Conservation (phyloP, 2,888 invertebrate genomes). For the Coecobrya sp. region DNA sequence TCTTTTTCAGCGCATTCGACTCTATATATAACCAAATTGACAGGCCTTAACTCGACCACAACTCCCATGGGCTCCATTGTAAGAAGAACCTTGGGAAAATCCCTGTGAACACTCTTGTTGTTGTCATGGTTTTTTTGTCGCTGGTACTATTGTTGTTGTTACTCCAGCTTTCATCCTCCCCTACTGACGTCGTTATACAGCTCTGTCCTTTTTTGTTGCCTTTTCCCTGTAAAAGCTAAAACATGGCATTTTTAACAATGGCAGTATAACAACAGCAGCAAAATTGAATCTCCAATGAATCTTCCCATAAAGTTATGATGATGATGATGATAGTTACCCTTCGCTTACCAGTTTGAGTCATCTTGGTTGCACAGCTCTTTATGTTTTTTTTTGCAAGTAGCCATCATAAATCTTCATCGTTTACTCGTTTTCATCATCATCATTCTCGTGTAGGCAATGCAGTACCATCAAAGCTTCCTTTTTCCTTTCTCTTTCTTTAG, state of each 20-base stretch:
- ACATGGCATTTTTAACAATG: not conserved
- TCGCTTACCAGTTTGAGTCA: not conserved
- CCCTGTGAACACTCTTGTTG: not conserved
- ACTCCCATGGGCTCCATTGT: no score
- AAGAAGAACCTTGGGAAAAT: not conserved
- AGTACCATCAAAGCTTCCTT: conserved; percentile 2
- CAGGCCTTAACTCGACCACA: no score
- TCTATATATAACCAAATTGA: no score
- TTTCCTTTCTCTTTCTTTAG: not conserved
- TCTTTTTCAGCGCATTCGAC: no score
- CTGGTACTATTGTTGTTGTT: not conserved
- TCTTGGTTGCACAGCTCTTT: not conserved
- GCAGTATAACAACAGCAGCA: not conserved
- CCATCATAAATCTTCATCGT: conserved; percentile 61
- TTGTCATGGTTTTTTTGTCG: not conserved
- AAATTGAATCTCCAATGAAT: conserved; percentile 24
- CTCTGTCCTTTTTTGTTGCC: not conserved
- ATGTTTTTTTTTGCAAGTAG: conserved; percentile 23
- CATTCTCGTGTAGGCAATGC: not conserved
- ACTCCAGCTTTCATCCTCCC: not conserved
- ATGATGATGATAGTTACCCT: not conserved
- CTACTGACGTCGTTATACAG: no score
- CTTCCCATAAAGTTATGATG: conserved; percentile 24
- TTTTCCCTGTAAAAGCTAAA: not conserved
- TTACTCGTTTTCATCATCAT: conserved; percentile 51